Conservation (phyloP, 2,797 vertebrate genomes). For the Chelmon rostratus region DNA sequence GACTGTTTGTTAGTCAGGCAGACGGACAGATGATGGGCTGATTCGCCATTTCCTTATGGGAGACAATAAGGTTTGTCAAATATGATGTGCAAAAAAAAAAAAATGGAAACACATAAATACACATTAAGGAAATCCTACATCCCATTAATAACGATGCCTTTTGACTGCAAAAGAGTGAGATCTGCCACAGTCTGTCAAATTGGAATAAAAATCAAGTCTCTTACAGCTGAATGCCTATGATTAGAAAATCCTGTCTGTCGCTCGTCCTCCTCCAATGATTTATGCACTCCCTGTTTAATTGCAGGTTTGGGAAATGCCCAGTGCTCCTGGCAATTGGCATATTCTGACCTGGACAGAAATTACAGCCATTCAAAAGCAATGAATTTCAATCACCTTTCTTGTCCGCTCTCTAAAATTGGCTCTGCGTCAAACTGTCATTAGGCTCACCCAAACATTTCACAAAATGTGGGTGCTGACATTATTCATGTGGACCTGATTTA, state of each 20-base stretch:
- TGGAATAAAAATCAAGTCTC: conserved; percentile 42
- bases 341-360: conserved; percentile 80
- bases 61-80: conserved; percentile 14
- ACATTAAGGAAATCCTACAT: conserved; percentile 5
- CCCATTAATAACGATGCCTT: conserved; percentile 24
- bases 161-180: conserved; percentile 30
- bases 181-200: conserved; percentile 41
- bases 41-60: not conserved
- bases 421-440: conserved; percentile 71
- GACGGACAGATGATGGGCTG: not conserved
- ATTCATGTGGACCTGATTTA: conserved; percentile 69
- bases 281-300: conserved; percentile 74
- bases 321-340: conserved; percentile 63
- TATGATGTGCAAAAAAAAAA: conserved; percentile 3
- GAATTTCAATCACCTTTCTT: conserved; percentile 84
- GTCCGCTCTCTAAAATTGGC: conserved; percentile 71
- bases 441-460: conserved; percentile 66
- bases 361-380: conserved; percentile 81
- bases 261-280: conserved; percentile 48
- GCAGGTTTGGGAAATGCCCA: conserved; percentile 64
- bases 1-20: not conserved
- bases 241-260: conserved; percentile 40
- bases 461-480: conserved; percentile 69
- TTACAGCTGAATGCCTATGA: conserved; percentile 20
- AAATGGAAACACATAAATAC: not conserved